Evolutionary conservation across 2,797 vertebrate genomes (phyloP), one percentile per base, ranked within the genome.

Genomic region (Oreochromis mossambicus): DNA sequence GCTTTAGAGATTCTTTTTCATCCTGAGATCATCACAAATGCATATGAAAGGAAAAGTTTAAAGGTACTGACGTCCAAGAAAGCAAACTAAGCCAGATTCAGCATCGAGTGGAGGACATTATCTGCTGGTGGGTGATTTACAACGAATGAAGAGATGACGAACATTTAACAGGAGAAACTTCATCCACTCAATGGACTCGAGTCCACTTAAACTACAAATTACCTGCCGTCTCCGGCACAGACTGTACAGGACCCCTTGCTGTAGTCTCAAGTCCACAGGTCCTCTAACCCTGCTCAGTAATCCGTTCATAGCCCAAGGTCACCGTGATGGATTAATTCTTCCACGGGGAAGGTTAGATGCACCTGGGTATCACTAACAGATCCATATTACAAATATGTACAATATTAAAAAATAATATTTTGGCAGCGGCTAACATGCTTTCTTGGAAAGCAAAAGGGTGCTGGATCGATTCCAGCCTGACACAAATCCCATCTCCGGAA

Each of bases 361-460:
- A 70, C 8, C 41, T 29, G 41, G 15, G 38, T 26, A 46, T 43
- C 38, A 70, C 66, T 2, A 70, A 10, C 38, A 2, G 63, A 17
- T 15, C 21, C 15, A 1, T 41, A 43, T 68, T 68, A 24, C 13
- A 68, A 68, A 24, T 41, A 15, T 61, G 29, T 1, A 61, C 29
- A 61, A 34, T 19, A 61, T 61, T 61, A 61, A 34, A 61, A 61
- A 7, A 61, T 4, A 34, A 19, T 61, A 19, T 14, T 41, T 66
- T 41, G n/a, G 0, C 36, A 41, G 36, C 0, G 0, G 36, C 21
- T 68, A 41, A 24, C 61, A 66, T 7, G 8, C 0, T 13, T 66
- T 38, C 36, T 66, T 66, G n/a, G 61, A 21, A 38, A 66, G 4
- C 12, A 66, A 41, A 21, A 66, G 36, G 0, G 12, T 2, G 3